phyloP scores from a whole-genome alignment of 53 echinoderm and acorn worm genomes.

The Echinarachnius parma region DNA sequence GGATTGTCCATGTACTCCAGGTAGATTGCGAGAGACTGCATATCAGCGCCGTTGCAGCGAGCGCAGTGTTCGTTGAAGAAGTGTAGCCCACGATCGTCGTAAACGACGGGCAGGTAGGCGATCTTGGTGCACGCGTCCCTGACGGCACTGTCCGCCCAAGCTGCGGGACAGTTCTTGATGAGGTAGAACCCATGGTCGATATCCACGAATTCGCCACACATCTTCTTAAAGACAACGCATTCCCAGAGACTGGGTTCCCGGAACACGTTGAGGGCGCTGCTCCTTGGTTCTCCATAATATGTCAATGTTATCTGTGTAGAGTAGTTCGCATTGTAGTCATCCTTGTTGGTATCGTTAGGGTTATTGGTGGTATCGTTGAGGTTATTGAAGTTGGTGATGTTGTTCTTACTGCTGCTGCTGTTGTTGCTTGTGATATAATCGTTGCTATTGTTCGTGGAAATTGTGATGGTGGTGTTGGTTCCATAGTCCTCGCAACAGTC shows the following conservation, averaged over 20 bases:
- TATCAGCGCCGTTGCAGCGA: not conserved
- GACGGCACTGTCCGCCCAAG: not conserved
- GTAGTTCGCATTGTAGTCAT: too few species aligned
- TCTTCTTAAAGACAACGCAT: not conserved
- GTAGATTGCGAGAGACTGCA: not conserved
- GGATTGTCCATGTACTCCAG: not conserved
- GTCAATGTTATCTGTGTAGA: too few species aligned
- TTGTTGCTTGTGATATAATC: too few species aligned
- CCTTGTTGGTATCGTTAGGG: too few species aligned
- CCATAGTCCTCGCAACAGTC: conserved; percentile 6
- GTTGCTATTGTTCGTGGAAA: too few species aligned
- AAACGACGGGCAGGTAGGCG: not conserved
- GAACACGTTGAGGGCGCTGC: not conserved
- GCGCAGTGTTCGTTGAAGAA: not conserved
- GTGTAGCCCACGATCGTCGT: not conserved
- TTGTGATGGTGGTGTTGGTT: too few species aligned
- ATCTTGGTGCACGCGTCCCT: not conserved
- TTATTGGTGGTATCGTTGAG: too few species aligned
- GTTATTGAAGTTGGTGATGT: too few species aligned
- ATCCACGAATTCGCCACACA: not conserved
- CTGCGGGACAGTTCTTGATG: not conserved
- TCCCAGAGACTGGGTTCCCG: not conserved
- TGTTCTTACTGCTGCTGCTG: too few species aligned
- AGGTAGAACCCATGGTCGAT: not conserved
- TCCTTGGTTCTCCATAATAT: too few species aligned